Base-by-base conservation (phyloP, 2,797 vertebrate genomes). In the Hydrocynus forskahlii region DNA sequence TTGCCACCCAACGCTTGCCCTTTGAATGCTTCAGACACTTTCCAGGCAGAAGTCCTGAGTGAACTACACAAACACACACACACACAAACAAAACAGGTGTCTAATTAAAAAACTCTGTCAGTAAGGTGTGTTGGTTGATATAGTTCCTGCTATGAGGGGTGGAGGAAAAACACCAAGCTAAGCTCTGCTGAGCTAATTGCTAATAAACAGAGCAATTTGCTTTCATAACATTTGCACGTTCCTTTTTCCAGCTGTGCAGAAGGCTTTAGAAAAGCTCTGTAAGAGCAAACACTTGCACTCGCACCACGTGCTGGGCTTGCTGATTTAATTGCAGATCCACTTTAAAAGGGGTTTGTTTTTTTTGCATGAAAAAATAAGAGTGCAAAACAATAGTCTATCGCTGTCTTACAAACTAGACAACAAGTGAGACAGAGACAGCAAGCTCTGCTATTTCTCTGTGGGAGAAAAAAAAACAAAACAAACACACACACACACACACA, bases 31-130 rank as follows among this genome's bases (percentile, higher is more conserved):
- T 67, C 19, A 10, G 35, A 45, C 38, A 43, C 66, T 14, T 29
- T 62, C 25, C 2, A 29, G 60, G 29, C 4, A 14, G 23, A 29
- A 35, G 4, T 38, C 62, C 62, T 40, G 63, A 66, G 1, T 45
- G 12, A 23, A 21, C 16, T 50, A 54, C 48, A 54, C 45, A 52
- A 45, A 50, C 67, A 50, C 13, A 71, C 67, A 69, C 52, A 38
- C 50, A 38, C 70, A 13, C 25, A 57, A 50, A 38, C 52, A 38
- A 50, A 48, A 79, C 84, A 76, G 70, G 72, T 75, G 67, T 38
- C 77, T 79, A 78, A 3, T 43, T 75, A 81, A 48, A 13, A 40
- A 38, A n/a, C 78, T 2, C 50, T 55, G 74, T 29, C 71, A 74
- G 54, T 38, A 29, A 59, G 54, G 7, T 19, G 40, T 57, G 52